Evolutionary conservation across 2,888 invertebrate species (phyloP), one percentile per base, ranked within the genome.

Genomic region (Micropterix aruncella): DNA sequence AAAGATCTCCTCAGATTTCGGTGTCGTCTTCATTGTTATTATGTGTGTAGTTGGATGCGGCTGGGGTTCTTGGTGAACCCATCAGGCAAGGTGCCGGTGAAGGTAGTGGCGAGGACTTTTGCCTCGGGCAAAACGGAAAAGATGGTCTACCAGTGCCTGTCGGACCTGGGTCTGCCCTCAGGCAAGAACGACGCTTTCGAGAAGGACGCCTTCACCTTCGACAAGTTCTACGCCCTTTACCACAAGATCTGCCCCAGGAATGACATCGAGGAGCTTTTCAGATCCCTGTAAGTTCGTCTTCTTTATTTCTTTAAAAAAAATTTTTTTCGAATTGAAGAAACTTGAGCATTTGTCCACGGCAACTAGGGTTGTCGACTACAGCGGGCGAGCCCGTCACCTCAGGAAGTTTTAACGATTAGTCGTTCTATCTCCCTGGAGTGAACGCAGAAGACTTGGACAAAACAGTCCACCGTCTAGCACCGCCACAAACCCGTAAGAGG

Each of bases 71-170:
- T 88, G 56, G 90, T 92, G 44, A 96, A 97, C 61, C 85, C 89
- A 36, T 85, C 84, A 58, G 92, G 94, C 37, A 93, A 94, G 68
- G 95, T 99, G 46, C 96, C 97, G 2, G 94, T 97, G 2, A 90
- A 93, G 71, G 90, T 93, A 42, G 87, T 99, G 27, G 93, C 95
- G 44, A 77, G 92, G 60, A 99, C 97, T 46, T 99, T 99, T 70
- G 96, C 97, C 2, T 97, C 97, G n/a, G 99, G 99, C 27, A 95
- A 95, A 73, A 95, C 96, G 3, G 99, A 99, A 67, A 96, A 94
- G 66, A 75, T 96, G 61, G 93, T 99, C 27, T 96, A 96, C 71
- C 95, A 97, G 61, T 93, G 92, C 64, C 75, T 99, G 51, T 82
- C 87, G 44, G 97, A 97, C 59, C 75, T 96, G 50, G 92, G 87